phyloP scores from a whole-genome alignment of 1,140 invertebrate species.

The Aphidius gifuensis region DNA sequence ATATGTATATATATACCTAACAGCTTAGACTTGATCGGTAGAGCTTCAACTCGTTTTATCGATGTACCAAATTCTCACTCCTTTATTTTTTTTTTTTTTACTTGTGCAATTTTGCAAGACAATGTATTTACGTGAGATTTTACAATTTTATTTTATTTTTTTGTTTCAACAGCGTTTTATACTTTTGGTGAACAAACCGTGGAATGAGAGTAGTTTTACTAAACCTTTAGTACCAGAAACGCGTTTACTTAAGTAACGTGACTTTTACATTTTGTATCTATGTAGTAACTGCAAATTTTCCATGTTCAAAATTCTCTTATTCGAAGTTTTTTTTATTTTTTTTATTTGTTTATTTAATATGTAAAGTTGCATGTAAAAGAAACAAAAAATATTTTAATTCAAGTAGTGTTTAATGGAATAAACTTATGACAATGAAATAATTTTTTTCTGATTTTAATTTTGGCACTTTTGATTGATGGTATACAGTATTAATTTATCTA shows the following conservation, averaged over 20 bases:
- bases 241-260: slow-evolving; percentile 19
- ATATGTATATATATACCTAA: too few species aligned
- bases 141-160: not conserved
- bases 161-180: not conserved
- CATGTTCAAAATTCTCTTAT: slow-evolving; percentile 13
- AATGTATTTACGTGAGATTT: slow-evolving; percentile 14
- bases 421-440: too few species aligned
- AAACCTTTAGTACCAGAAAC: slow-evolving; percentile 16
- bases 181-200: slow-evolving; percentile 6
- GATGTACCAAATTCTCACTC: slow-evolving; percentile 9
- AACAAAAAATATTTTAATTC: too few species aligned
- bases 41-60: slow-evolving; percentile 21
- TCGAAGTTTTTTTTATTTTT: not conserved
- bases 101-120: slow-evolving; percentile 16
- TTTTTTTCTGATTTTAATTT: too few species aligned
- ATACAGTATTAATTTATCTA: too few species aligned
- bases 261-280: slow-evolving; percentile 10
- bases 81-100: not conserved
- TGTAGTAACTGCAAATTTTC: slow-evolving; percentile 19
- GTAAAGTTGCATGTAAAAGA: too few species aligned
- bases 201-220: slow-evolving; percentile 14
- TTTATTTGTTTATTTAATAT: not conserved
- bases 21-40: not conserved
- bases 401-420: too few species aligned
- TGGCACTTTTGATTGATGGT: too few species aligned